A percentile compares a stretch with the other conserved stretches of the same genome.
Evolutionary conservation across 2,888 invertebrate species (phyloP).

Genomic region (Lasioglossum leucozonium): DNA sequence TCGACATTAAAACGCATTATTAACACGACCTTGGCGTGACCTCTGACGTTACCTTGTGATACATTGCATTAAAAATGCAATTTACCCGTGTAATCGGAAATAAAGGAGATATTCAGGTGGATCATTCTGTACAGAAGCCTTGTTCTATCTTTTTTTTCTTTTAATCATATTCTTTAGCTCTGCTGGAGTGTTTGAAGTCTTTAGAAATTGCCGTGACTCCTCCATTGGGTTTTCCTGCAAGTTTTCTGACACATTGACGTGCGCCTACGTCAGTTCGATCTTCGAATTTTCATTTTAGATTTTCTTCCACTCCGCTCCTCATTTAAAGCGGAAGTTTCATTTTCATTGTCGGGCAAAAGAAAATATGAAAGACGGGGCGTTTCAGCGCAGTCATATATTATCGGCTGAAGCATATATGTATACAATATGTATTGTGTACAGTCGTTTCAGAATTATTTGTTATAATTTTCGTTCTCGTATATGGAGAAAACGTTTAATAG

Average conservation of each 20-base stretch:
- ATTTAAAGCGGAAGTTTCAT: conserved; percentile 9
- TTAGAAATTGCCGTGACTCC: conserved; percentile 1
- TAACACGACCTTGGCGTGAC: too few relatives aligned
- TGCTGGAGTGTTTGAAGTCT: not conserved
- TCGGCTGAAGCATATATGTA: too few relatives aligned
- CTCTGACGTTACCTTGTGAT: too few relatives aligned
- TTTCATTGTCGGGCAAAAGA: not conserved
- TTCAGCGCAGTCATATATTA: not conserved
- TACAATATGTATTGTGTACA: too few relatives aligned
- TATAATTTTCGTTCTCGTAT: not conserved
- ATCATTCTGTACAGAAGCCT: not conserved
- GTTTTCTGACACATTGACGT: conserved; percentile 7
- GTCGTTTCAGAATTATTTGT: not conserved
- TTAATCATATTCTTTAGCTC: not conserved
- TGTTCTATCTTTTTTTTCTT: not conserved
- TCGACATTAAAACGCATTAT: too few relatives aligned
- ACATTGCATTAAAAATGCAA: too few relatives aligned
- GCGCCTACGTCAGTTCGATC: not conserved
- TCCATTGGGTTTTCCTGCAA: not conserved
- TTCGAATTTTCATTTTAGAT: conserved; percentile 1
- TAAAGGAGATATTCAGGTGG: too few relatives aligned
- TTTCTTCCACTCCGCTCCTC: not conserved
- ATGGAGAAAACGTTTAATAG: too few relatives aligned
- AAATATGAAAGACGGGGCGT: not conserved
- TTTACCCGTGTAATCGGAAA: too few relatives aligned